phyloP scores from a whole-genome alignment of 2,888 invertebrate species.

The Lydus trimaculatus region DNA sequence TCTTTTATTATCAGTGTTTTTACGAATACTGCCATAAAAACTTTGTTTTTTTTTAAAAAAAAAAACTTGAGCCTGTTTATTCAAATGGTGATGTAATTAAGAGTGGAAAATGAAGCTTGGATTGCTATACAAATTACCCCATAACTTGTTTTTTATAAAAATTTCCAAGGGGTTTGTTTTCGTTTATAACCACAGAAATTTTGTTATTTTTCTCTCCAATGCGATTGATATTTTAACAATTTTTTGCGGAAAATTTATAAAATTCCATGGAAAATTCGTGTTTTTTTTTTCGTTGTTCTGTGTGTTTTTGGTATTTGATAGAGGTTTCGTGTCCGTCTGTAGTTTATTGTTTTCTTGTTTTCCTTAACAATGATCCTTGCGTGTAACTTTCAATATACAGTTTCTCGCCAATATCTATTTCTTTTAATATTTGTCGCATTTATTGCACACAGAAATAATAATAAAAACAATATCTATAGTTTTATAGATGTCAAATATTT shows the following conservation, averaged over 20 bases:
- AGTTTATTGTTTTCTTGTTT: conserved; percentile 19
- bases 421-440: conserved; percentile 15
- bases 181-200: not conserved
- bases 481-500: conserved; percentile 25
- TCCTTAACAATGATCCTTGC: conserved; percentile 15
- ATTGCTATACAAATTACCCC: conserved; percentile 4
- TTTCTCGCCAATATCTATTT: not conserved
- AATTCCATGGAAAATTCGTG: not conserved
- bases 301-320: conserved; percentile 14
- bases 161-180: not conserved
- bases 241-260: too few species aligned
- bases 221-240: too few species aligned
- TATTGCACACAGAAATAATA: conserved; percentile 6
- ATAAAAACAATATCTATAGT: not conserved
- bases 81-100: conserved; percentile 10
- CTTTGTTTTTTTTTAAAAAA: too few species aligned
- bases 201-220: not conserved
- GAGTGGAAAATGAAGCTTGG: not conserved
- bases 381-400: conserved; percentile 16
- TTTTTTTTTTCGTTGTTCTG: not conserved
- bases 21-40: not conserved
- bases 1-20: not conserved
- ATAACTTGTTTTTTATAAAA: not conserved
- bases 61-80: not conserved
- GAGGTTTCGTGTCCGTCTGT: conserved; percentile 20